phyloP scores from a whole-genome alignment of 1,140 invertebrate genomes.

The Onthophagus taurus region DNA sequence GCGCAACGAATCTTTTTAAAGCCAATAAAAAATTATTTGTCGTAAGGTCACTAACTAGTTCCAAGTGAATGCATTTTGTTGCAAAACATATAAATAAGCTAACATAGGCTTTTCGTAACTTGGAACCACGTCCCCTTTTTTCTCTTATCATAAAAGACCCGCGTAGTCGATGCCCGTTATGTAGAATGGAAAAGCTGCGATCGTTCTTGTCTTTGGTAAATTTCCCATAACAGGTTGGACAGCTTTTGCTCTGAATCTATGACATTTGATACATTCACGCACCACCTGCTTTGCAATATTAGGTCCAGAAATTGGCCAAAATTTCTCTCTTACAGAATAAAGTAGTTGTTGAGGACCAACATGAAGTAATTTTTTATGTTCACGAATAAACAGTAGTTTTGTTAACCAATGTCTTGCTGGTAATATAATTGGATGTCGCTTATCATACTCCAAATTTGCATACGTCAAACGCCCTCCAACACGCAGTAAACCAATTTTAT shows the following conservation, averaged over 20 bases:
- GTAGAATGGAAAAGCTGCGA: slow-evolving; percentile 22
- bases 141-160: slow-evolving; percentile 4
- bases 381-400: slow-evolving; percentile 14
- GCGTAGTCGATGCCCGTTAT: slow-evolving; percentile 27
- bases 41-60: slow-evolving; percentile 19
- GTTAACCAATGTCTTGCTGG: slow-evolving; percentile 15
- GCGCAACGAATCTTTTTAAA: slow-evolving; percentile 28
- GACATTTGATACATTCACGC: slow-evolving; percentile 32
- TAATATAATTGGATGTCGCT: slow-evolving; percentile 19
- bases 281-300: slow-evolving; percentile 17
- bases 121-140: slow-evolving; percentile 2
- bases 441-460: slow-evolving; percentile 8
- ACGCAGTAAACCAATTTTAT: slow-evolving; percentile 14
- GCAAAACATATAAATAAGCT: slow-evolving; percentile 19
- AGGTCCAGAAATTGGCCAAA: slow-evolving; percentile 16
- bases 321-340: slow-evolving; percentile 12
- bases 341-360: slow-evolving; percentile 13
- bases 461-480: slow-evolving; percentile 20
- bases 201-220: slow-evolving; percentile 23
- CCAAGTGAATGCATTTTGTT: slow-evolving; percentile 24
- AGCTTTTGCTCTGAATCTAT: slow-evolving; percentile 19
- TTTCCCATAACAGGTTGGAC: slow-evolving; percentile 25
- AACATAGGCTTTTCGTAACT: slow-evolving; percentile 21
- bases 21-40: slow-evolving; percentile 21
- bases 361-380: slow-evolving; percentile 16